Base-by-base conservation (phyloP, 2,797 vertebrate species). In the Gymnothorax reevesii region DNA sequence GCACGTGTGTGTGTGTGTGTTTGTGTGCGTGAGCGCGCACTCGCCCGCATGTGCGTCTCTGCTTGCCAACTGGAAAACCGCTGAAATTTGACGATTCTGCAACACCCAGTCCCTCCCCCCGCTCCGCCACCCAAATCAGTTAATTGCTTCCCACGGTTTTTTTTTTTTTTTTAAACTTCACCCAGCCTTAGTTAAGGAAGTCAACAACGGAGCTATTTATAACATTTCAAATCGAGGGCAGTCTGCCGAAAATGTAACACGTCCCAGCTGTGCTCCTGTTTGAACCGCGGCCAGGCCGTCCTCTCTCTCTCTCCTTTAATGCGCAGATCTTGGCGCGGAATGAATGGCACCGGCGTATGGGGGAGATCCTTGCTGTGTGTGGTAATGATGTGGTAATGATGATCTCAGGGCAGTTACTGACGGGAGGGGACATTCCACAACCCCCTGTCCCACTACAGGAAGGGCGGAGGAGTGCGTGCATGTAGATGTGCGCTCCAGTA, bases 251-350 rank as follows among this genome's bases (percentile, higher is more conserved):
- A 98, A 97, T 97, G 96, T 97, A 98, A 98, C 97, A 97, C 97
- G 97, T 98, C 98, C 97, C 98, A 98, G 97, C 97, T 98, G 97
- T 97, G 97, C 97, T 98, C 95, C 97, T 97, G 97, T 97, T 97
- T 97, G 97, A 98, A 97, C 97, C 97, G 91, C 94, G 96, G 97
- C 97, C 97, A 98, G 97, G 96, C 89, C 25, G 80, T 83, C 80
- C 88, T 93, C 93, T 94, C 93, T 95, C 93, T 94, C 93, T 93
- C 97, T 96, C 97, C 97, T 98, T 98, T 98, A 97, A 98, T 98
- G 97, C 97, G 97, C 96, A 97, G 97, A 96, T 97, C 96, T 97
- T 98, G 98, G 98, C 97, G 98, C 96, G 90, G 96, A 95, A 97
- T 98, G 97, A 99, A 98, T 98, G 97, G 98, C 96, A 97, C 95